Base-by-base conservation (phyloP, 2,797 vertebrate genomes). In the Hydrolagus colliei region DNA sequence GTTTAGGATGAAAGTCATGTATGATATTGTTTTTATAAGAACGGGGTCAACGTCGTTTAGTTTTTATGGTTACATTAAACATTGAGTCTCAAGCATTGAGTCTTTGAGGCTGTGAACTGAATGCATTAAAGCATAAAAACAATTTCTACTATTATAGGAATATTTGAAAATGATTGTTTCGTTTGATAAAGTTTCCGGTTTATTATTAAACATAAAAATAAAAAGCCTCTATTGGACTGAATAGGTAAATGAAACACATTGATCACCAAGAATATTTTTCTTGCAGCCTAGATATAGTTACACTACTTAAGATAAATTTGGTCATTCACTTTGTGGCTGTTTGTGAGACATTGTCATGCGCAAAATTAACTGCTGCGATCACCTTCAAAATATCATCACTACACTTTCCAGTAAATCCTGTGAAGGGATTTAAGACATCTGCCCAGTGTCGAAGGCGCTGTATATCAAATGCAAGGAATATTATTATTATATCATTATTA, bases 31-130 rank as follows among this genome's bases (percentile, higher is more conserved):
- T 1, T 27, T 84, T 67, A 7, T n/a, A 67, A 67, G 79, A 84
- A 71, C 20, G 71, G 65, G 79, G 79, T 84, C 71, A 84, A 20
- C 79, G 32, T 9, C 71, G 41, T 35, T 84, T 84, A 84, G 63
- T 84, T 84, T 79, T 84, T 71, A 71, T 20, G 41, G 2, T 6
- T 52, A 52, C 2, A 52, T 52, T 52, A 52, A 52, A 52, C 6
- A 52, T 52, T 52, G 41, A 52, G 41, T 52, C 41, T 52, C 6
- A 52, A 3, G 6, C 41, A 52, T 52, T 52, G 41, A 52, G 6
- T 52, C 41, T 52, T 52, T 6, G 41, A 52, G 41, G 41, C 41
- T 16, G 16, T 41, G 65, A 84, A 63, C 79, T 84, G 14, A 32
- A 71, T 35, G 20, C 41, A 63, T 71, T 84, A 32, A 4, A 18